Evolutionary conservation across 30 jellyfish, hydroid and myxozoan species (phyloP).

Genomic region (Aurelia sp.): DNA sequence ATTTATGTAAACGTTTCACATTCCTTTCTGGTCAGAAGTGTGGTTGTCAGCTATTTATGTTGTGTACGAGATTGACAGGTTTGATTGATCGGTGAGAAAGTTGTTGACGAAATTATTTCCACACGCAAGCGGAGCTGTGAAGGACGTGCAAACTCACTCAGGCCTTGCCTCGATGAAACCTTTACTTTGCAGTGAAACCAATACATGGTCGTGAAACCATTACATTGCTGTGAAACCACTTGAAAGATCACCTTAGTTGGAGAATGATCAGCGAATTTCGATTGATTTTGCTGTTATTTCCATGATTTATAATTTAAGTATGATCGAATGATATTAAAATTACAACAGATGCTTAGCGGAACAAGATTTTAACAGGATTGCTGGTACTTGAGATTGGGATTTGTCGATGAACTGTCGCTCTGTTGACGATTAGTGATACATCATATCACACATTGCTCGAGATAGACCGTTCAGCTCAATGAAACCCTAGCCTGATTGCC

Average conservation of each 20-base stretch:
- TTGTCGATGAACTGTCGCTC: constrained; percentile 53
- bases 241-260: constrained; percentile 19
- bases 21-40: constrained; percentile 55
- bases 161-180: constrained; percentile 30
- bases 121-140: constrained; percentile 71
- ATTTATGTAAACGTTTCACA: constrained; percentile 43
- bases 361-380: constrained; percentile 62
- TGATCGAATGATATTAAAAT: constrained; percentile 60
- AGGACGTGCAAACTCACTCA: constrained; percentile 62
- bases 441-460: constrained; percentile 40
- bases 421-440: constrained; percentile 62
- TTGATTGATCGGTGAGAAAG: constrained; percentile 79
- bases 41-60: constrained; percentile 79
- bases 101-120: constrained; percentile 81
- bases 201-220: constrained; percentile 44
- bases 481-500: constrained; percentile 51
- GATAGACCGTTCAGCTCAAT: constrained; percentile 13
- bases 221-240: constrained; percentile 46
- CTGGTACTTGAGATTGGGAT: constrained; percentile 63
- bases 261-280: constrained; percentile 18
- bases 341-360: constrained; percentile 67
- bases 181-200: constrained; percentile 49
- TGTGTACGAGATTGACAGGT: constrained; percentile 71
- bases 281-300: background rate
- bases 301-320: constrained; percentile 28